phyloP scores from a whole-genome alignment of 2,888 invertebrate species.

The Chirona hameri region DNA sequence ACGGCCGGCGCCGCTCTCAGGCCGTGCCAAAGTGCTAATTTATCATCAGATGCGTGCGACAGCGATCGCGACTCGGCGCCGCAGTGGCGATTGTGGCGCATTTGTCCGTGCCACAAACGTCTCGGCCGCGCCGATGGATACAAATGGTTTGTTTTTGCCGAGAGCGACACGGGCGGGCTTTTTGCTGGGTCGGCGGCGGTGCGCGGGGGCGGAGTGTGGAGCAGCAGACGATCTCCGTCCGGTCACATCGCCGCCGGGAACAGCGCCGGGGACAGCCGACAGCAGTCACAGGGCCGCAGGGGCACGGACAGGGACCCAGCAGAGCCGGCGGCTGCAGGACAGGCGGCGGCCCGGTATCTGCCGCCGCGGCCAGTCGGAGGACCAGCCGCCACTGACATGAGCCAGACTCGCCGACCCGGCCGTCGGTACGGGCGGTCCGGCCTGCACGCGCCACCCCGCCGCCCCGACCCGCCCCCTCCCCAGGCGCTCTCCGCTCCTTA shows the following conservation, averaged over 20 bases:
- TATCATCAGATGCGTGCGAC: neutral
- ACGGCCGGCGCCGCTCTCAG: neutral
- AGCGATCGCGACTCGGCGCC: neutral
- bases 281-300: neutral
- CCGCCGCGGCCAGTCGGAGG: neutral
- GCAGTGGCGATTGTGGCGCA: neutral
- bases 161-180: neutral
- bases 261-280: neutral
- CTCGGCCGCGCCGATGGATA: neutral
- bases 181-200: neutral
- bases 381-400: neutral
- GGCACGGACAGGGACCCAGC: neutral
- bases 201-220: neutral
- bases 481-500: neutral
- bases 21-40: neutral
- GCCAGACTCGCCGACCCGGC: neutral
- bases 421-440: no score
- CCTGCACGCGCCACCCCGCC: no score
- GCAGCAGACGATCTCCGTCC: no score
- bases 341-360: neutral
- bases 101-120: neutral
- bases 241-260: no score
- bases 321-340: neutral
- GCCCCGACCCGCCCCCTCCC: no score
- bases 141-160: constrained; percentile 9